phyloP scores from a whole-genome alignment of 1,140 invertebrate genomes.

The Chironomus tepperi region DNA sequence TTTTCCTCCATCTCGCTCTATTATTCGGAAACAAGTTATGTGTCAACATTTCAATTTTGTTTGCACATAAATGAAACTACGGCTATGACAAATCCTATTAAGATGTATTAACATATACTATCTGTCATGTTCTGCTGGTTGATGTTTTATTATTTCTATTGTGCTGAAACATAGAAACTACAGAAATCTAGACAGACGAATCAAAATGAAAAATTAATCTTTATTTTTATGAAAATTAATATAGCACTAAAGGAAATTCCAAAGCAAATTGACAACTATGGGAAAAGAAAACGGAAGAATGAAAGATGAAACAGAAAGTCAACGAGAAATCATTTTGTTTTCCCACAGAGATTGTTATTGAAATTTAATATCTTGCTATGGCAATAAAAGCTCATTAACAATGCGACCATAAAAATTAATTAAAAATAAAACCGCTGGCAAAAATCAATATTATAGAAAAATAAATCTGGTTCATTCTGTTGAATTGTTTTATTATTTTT shows the following conservation, averaged over 20 bases:
- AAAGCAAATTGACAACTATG: neutral
- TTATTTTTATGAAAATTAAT: neutral
- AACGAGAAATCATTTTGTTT: neutral
- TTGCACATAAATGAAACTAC: neutral
- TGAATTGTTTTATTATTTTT: neutral
- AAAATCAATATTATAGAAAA: constrained; percentile 10
- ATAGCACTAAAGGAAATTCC: neutral
- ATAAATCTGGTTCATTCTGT: constrained; percentile 6
- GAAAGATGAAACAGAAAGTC: neutral
- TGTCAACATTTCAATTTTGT: constrained; percentile 17
- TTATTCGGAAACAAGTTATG: neutral
- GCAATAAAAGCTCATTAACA: constrained; percentile 13
- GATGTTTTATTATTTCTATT: too few species aligned
- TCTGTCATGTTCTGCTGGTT: neutral
- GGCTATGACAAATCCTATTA: constrained; percentile 13
- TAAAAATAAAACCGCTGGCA: constrained; percentile 6
- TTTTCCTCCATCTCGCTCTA: neutral
- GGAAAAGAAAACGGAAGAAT: too few species aligned
- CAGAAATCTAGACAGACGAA: neutral
- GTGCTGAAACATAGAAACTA: too few species aligned
- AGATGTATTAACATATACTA: constrained; percentile 1
- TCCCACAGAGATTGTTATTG: neutral
- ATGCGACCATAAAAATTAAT: constrained; percentile 14
- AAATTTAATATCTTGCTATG: constrained; percentile 9
- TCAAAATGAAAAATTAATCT: neutral